phyloP scores from a whole-genome alignment of 2,113 vertebrate species.

The Microtus oregoni region DNA sequence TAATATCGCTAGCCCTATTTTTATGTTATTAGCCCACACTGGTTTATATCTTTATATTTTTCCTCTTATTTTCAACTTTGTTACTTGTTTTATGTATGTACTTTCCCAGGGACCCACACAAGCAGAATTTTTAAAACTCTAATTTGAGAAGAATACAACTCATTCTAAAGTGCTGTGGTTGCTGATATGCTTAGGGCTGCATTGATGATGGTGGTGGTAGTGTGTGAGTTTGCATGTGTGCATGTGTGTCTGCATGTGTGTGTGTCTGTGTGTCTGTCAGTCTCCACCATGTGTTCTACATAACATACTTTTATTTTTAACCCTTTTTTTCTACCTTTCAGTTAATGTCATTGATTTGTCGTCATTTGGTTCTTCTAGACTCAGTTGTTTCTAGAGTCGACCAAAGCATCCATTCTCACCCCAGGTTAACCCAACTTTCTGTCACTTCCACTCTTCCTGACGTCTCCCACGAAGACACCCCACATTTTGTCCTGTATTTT shows the following conservation, averaged over 20 bases:
- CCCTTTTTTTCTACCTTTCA: constrained; percentile 33
- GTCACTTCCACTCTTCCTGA: rapidly evolving
- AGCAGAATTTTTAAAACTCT: background rate
- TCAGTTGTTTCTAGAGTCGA: background rate
- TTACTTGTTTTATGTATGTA: background rate
- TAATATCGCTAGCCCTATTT: constrained; percentile 17
- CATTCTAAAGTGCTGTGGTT: background rate
- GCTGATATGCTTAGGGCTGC: background rate
- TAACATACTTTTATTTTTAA: background rate
- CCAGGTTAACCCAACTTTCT: background rate
- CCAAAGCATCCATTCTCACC: background rate
- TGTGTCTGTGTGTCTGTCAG: background rate
- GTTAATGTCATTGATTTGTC: background rate
- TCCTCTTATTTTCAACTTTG: constrained; percentile 15
- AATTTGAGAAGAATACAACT: constrained; percentile 17
- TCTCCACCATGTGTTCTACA: background rate
- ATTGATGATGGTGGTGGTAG: background rate
- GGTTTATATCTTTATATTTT: constrained; percentile 9
- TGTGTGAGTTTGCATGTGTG: background rate
- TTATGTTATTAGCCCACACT: constrained; percentile 18
- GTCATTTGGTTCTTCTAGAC: constrained; percentile 5
- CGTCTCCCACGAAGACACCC: background rate
- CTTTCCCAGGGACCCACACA: constrained; percentile 14
- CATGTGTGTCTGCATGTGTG: background rate
- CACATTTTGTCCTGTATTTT: background rate